Conservation (phyloP, 2,888 invertebrate species). For the Syritta pipiens region DNA sequence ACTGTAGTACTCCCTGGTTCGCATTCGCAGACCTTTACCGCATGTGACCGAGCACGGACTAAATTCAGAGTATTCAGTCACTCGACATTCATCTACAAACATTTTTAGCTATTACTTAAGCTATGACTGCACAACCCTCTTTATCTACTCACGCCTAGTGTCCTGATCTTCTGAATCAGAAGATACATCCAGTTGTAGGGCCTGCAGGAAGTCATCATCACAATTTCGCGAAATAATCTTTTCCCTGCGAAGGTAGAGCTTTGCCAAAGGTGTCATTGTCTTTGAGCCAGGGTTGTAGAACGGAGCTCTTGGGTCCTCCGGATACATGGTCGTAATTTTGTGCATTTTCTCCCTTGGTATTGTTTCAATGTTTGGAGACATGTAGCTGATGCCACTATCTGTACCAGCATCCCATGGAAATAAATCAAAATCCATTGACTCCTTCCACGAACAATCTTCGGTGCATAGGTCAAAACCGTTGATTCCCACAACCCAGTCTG, state of each 20-base stretch:
- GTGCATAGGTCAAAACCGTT: slow-evolving; percentile 92
- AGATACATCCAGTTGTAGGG: slow-evolving; percentile 82
- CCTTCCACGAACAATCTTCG: slow-evolving; percentile 94
- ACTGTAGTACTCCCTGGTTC: slow-evolving; percentile 85
- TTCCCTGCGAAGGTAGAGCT: slow-evolving; percentile 87
- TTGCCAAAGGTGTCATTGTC: slow-evolving; percentile 91
- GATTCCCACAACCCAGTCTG: slow-evolving; percentile 98
- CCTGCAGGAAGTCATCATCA: slow-evolving; percentile 83
- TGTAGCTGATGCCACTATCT: slow-evolving; percentile 94
- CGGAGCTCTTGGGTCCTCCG: slow-evolving; percentile 94
- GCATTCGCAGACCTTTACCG: slow-evolving; percentile 91
- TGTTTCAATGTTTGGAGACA: slow-evolving; percentile 90
- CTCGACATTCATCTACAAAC: slow-evolving; percentile 87
- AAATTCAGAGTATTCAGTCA: slow-evolving; percentile 88
- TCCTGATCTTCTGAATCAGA: slow-evolving; percentile 85
- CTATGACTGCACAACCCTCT: too few species aligned
- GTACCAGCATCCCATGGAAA: slow-evolving; percentile 98
- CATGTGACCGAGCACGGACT: slow-evolving; percentile 91
- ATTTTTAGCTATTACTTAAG: too few species aligned
- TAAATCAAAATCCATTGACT: slow-evolving; percentile 89
- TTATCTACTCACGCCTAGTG: slow-evolving; percentile 83
- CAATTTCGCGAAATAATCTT: slow-evolving; percentile 87
- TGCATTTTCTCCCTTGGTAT: slow-evolving; percentile 91
- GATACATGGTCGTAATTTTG: slow-evolving; percentile 93
- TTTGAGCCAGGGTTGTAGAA: slow-evolving; percentile 88